Evolutionary conservation across 2,797 vertebrate genomes (phyloP).

Genomic region (Notamacropus eugenii): DNA sequence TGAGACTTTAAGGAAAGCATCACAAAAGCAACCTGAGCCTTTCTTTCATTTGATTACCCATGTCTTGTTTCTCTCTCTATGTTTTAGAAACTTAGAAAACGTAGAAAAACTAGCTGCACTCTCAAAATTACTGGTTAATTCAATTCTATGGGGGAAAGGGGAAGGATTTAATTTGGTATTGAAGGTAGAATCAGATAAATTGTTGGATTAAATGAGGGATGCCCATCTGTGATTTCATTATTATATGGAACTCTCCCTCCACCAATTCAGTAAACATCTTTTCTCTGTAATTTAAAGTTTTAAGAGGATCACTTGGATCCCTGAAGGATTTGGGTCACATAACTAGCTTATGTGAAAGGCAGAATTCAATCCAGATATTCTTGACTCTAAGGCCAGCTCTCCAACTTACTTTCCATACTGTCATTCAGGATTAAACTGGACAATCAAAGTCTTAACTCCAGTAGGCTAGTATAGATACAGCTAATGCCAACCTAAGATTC

Average conservation of each 20-base stretch:
- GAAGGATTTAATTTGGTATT: slow-evolving; percentile 16
- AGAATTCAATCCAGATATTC: too few relatives aligned
- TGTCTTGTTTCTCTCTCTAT: neutral
- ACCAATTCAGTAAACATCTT: too few relatives aligned
- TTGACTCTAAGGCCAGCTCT: too few relatives aligned
- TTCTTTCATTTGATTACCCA: neutral
- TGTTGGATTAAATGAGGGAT: too few relatives aligned
- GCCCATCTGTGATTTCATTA: too few relatives aligned
- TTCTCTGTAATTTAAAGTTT: too few relatives aligned
- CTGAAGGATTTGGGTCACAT: too few relatives aligned
- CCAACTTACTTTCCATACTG: neutral
- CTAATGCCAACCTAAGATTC: neutral
- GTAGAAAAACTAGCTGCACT: neutral
- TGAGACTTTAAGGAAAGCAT: slow-evolving; percentile 7
- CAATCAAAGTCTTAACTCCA: slow-evolving; percentile 46
- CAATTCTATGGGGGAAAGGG: too few relatives aligned
- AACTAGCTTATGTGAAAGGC: too few relatives aligned
- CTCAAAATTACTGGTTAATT: too few relatives aligned
- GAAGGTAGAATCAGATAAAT: neutral
- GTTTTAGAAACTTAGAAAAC: slow-evolving; percentile 37
- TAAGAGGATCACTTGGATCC: too few relatives aligned
- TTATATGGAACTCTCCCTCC: too few relatives aligned
- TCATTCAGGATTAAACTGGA: neutral
- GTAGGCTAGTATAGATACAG: slow-evolving; percentile 39
- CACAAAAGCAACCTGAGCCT: neutral